Evolutionary conservation across 2,888 invertebrate species (phyloP).

Genomic region (Pherbina coryleti): DNA sequence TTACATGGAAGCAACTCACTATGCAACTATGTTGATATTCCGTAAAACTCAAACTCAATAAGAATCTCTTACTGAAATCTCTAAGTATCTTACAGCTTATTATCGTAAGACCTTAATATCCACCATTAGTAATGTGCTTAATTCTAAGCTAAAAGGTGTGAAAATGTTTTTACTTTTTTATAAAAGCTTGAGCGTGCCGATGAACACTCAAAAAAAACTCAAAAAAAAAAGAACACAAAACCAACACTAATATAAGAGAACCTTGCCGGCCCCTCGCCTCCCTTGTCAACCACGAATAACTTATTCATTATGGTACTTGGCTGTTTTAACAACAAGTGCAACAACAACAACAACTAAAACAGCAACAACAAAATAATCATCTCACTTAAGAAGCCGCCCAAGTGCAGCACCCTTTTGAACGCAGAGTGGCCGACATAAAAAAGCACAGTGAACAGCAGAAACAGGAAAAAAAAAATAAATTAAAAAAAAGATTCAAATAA

Average conservation of each 20-base stretch:
- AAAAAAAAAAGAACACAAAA: background rate
- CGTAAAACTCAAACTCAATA: too few species aligned
- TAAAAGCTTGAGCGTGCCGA: background rate
- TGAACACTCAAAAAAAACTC: background rate
- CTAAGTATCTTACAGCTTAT: too few species aligned
- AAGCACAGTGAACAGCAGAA: background rate
- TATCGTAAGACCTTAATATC: too few species aligned
- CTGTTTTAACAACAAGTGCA: background rate
- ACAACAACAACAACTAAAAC: too few species aligned
- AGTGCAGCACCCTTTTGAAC: conserved; percentile 15
- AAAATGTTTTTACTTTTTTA: conserved; percentile 3
- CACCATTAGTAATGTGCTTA: background rate
- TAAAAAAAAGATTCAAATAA: too few species aligned
- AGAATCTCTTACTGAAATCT: too few species aligned
- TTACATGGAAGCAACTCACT: too few species aligned
- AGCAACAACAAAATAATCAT: too few species aligned
- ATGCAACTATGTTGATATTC: too few species aligned
- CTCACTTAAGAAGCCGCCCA: conserved; percentile 16
- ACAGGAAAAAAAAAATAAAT: background rate
- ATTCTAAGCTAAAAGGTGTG: conserved; percentile 15
- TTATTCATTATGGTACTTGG: conserved; percentile 30
- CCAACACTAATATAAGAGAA: background rate
- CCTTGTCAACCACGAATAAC: conserved; percentile 24
- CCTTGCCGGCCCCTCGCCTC: too few species aligned
- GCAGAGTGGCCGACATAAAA: background rate